These are phyloP conservation scores for Chloromyia formosa DNA, from an alignment of 2,888 invertebrate genomes.

Conservation along the genomic window DNA sequence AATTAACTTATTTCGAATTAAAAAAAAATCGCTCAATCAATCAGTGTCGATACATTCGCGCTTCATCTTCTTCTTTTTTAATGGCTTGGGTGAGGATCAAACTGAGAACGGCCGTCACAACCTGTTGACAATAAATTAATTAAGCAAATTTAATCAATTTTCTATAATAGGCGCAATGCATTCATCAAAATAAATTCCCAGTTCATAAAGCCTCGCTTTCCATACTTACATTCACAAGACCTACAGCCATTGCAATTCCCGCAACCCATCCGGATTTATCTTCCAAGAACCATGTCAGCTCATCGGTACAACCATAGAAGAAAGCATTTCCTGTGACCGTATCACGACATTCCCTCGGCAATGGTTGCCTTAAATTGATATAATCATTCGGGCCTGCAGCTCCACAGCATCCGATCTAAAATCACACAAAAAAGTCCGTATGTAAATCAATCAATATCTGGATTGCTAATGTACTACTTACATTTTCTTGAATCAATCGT, in stretches of 20 bases:
- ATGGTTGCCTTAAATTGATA: slow-evolving; percentile 76
- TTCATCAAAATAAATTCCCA: slow-evolving; percentile 1
- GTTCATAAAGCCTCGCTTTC: background rate
- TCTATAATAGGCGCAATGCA: too few species aligned
- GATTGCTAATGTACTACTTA: slow-evolving; percentile 64
- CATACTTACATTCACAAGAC: slow-evolving; percentile 80
- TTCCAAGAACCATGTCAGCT: slow-evolving; percentile 88
- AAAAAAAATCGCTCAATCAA: slow-evolving; percentile 18
- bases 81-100: slow-evolving; percentile 77
- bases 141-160: slow-evolving; percentile 26
- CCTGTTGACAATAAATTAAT: slow-evolving; percentile 63
- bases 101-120: slow-evolving; percentile 76
- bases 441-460: background rate
- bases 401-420: slow-evolving; percentile 89
- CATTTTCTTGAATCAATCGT: slow-evolving; percentile 84
- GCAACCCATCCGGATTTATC: slow-evolving; percentile 85
- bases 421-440: background rate
- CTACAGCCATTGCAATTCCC: slow-evolving; percentile 78
- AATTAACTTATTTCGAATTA: slow-evolving; percentile 11
- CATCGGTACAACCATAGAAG: slow-evolving; percentile 88
- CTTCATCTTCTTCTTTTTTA: slow-evolving; percentile 76
- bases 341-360: slow-evolving; percentile 86
- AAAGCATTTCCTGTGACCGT: slow-evolving; percentile 89
- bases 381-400: slow-evolving; percentile 88
- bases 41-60: slow-evolving; percentile 67